Percentiles rank a stretch among this genome's conserved stretches.
Conservation (phyloP, 2,797 vertebrate genomes). For the Zonotrichia albicollis region DNA sequence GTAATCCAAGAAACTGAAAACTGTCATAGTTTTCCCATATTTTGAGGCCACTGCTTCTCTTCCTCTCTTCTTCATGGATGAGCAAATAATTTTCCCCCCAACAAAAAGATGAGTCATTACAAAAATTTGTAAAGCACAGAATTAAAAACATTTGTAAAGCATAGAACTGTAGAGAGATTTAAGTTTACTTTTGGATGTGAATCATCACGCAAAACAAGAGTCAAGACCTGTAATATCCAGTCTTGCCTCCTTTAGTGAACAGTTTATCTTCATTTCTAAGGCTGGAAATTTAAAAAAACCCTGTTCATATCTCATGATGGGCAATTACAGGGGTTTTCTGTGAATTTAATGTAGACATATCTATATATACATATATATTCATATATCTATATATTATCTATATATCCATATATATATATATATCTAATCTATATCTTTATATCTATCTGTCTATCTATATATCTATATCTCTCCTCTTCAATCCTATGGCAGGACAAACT, state of each 20-base stretch:
- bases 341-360: background rate
- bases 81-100: background rate
- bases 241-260: background rate
- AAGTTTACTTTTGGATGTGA: background rate
- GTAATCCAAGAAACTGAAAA: background rate
- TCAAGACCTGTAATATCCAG: background rate
- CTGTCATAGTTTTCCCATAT: background rate
- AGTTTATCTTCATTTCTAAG: background rate
- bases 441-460: background rate
- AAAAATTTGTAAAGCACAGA: background rate
- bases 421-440: background rate
- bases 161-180: background rate
- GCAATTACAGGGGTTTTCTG: background rate
- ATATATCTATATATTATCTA: background rate
- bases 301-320: background rate
- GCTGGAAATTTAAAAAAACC: background rate
- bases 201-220: background rate
- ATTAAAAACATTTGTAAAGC: background rate
- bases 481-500: background rate
- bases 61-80: background rate
- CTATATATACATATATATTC: background rate
- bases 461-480: background rate
- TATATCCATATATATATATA: background rate
- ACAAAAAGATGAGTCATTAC: background rate
- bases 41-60: background rate